Evolutionary conservation across 2,888 invertebrate genomes (phyloP).

Genomic region (Hyposoter dolosus): DNA sequence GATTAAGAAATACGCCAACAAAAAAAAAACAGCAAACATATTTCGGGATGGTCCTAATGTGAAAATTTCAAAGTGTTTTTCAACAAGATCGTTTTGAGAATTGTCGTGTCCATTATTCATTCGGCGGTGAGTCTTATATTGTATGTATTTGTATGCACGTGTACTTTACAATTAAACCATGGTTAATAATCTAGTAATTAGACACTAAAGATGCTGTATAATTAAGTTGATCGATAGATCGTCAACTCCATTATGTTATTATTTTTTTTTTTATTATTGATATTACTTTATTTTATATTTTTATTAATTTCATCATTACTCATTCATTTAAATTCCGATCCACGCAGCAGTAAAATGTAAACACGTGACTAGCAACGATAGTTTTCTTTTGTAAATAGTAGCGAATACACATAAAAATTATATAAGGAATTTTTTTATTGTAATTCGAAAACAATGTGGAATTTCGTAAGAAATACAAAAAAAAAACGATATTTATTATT

Average conservation of each 20-base stretch:
- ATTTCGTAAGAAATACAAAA: not conserved
- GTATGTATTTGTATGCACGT: conserved; percentile 64
- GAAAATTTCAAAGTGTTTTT: not conserved
- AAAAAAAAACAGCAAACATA: not conserved
- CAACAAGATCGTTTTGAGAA: conserved; percentile 23
- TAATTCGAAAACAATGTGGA: not conserved
- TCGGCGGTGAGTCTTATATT: conserved; percentile 50
- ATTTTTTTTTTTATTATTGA: conserved; percentile 37
- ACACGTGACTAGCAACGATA: conserved; percentile 1
- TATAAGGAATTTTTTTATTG: not conserved
- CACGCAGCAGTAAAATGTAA: conserved; percentile 12
- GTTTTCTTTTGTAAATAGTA: conserved; percentile 49
- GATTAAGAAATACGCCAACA: conserved; percentile 11
- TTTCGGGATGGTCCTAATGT: not conserved
- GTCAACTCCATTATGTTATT: conserved; percentile 48
- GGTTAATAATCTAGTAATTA: conserved; percentile 70
- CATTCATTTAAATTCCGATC: conserved; percentile 3
- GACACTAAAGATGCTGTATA: conserved; percentile 64
- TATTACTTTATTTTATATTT: conserved; percentile 12
- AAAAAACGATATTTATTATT: not conserved
- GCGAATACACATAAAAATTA: not conserved
- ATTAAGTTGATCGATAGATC: conserved; percentile 54
- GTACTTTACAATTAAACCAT: conserved; percentile 53
- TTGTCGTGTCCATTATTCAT: not conserved
- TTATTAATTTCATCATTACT: not conserved